Percentiles rank a stretch among this genome's conserved stretches.
phyloP scores from a whole-genome alignment of 2,888 invertebrate species.

The Celastrina argiolus region DNA sequence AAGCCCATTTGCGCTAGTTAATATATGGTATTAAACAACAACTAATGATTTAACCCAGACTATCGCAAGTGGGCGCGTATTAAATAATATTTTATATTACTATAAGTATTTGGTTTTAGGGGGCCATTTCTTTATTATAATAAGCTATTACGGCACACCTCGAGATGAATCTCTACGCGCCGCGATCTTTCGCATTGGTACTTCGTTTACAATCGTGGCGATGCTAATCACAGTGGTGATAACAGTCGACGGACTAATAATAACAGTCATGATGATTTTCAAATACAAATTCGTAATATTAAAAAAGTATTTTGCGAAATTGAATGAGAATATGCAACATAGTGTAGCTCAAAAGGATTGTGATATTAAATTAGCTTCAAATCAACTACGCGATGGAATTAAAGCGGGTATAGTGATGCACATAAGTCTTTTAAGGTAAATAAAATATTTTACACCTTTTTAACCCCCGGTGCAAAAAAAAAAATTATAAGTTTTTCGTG shows the following conservation, averaged over 20 bases:
- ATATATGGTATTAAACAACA: no score
- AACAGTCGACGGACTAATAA: constrained; percentile 52
- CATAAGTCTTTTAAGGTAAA: constrained; percentile 51
- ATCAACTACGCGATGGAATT: constrained; percentile 47
- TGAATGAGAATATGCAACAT: constrained; percentile 45
- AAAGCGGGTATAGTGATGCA: constrained; percentile 64
- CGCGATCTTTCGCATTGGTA: constrained; percentile 43
- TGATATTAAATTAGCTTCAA: constrained; percentile 39
- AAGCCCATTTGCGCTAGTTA: no score
- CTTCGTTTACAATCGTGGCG: constrained; percentile 45
- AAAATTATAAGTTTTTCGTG: no score
- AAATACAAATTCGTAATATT: constrained; percentile 67
- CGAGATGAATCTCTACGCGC: constrained; percentile 51
- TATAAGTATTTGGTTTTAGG: not conserved
- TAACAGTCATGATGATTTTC: constrained; percentile 57
- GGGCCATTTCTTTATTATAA: not conserved
- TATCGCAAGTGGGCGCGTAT: no score
- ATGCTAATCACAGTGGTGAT: constrained; percentile 60
- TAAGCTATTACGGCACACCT: constrained; percentile 42
- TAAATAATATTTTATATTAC: no score
- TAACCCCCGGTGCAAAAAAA: no score
- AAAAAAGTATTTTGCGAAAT: constrained; percentile 53
- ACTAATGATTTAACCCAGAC: no score
- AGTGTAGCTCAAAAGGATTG: constrained; percentile 39
- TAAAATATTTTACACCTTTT: not conserved